phyloP scores from a whole-genome alignment of 2,113 vertebrate species.

The Dromas ardeola region DNA sequence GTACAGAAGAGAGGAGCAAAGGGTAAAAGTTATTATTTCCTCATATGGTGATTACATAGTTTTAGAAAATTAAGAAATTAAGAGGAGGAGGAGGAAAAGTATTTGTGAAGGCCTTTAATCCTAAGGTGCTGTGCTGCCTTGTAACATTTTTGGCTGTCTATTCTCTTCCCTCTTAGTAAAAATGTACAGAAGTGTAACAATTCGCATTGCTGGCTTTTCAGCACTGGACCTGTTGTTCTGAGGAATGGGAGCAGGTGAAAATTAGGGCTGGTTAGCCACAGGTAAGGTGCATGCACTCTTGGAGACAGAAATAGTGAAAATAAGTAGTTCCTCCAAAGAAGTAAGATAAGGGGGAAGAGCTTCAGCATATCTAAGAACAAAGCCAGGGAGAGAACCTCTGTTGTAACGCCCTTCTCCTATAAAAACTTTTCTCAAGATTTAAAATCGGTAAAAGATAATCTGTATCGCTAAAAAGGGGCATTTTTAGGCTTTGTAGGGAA shows the following conservation, averaged over 20 bases:
- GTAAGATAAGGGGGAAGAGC: not conserved
- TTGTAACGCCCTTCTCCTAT: not conserved
- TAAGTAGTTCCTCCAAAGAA: not conserved
- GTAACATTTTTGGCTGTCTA: not conserved
- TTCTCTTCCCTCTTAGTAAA: not conserved
- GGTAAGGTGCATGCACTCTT: not conserved
- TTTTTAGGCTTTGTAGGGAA: not conserved
- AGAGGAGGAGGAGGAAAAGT: not conserved
- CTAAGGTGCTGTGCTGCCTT: accelerated
- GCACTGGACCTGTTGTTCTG: not conserved
- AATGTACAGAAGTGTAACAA: not conserved
- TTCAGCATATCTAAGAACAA: not conserved
- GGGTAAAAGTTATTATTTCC: not conserved
- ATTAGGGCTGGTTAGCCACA: not conserved
- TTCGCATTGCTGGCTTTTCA: not conserved
- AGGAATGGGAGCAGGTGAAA: not conserved
- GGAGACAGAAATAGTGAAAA: not conserved
- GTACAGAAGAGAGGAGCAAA: not conserved
- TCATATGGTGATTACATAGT: not conserved
- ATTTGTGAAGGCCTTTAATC: not conserved
- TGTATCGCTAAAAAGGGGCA: not conserved
- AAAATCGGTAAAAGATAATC: not conserved
- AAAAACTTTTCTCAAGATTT: not conserved
- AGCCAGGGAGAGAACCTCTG: not conserved
- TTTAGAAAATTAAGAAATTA: not conserved